These are phyloP conservation scores for Loxodonta africana DNA, from an alignment of 2,113 vertebrate species.

Conservation along the genomic window DNA sequence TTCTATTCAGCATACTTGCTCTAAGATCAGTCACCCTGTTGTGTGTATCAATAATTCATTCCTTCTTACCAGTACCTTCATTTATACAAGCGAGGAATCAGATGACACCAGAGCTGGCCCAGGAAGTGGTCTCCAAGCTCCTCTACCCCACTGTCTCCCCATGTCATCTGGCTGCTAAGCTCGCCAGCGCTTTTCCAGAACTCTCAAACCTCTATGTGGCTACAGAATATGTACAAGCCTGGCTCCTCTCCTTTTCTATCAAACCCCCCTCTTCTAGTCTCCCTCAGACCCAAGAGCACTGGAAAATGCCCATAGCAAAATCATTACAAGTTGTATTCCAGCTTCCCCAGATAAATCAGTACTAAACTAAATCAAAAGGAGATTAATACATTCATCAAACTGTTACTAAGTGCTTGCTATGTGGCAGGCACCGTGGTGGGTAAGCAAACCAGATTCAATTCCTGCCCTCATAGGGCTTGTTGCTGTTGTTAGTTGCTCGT, in stretches of 20 bases:
- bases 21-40: neutral
- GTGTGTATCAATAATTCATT: neutral
- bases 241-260: neutral
- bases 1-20: neutral
- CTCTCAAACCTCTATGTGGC: neutral
- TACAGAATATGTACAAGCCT: neutral
- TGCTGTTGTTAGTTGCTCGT: neutral
- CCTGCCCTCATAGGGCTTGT: neutral
- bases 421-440: neutral
- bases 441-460: neutral
- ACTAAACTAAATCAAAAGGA: neutral
- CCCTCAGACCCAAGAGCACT: neutral
- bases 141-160: accelerated
- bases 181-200: neutral
- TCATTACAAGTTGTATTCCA: neutral
- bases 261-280: neutral
- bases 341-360: neutral
- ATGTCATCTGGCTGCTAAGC: neutral
- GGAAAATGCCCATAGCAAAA: neutral
- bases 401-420: neutral
- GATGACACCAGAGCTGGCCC: too few species aligned
- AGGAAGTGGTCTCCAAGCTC: accelerated
- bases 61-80: neutral
- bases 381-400: neutral
- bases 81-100: neutral